Evolutionary conservation across 2,113 vertebrate genomes (phyloP).

Genomic region (Epinephelus lanceolatus): DNA sequence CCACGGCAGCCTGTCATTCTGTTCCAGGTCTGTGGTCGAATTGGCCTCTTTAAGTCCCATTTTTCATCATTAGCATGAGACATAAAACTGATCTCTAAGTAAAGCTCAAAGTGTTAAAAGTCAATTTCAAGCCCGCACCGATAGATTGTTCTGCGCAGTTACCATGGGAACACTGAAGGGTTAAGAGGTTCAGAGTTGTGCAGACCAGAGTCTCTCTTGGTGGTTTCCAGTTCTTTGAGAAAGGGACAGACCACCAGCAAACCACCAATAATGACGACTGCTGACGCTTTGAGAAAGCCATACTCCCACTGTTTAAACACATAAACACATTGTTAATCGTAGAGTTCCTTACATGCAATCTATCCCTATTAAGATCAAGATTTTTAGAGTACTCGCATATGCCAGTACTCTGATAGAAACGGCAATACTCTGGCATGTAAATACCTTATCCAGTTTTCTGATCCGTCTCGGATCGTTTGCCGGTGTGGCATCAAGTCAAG

Average conservation of each 20-base stretch:
- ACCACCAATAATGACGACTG: neutral
- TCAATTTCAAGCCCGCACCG: slow-evolving; percentile 54
- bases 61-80: slow-evolving; percentile 80
- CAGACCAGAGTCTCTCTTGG: slow-evolving; percentile 16
- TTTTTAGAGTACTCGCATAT: neutral
- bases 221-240: slow-evolving; percentile 41
- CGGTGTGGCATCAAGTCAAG: too few species aligned
- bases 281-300: neutral
- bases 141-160: slow-evolving; percentile 52
- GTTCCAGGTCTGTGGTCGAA: slow-evolving; percentile 53
- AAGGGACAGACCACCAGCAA: slow-evolving; percentile 29
- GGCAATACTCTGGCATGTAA: neutral
- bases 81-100: slow-evolving; percentile 77
- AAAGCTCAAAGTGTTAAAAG: slow-evolving; percentile 70
- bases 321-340: too few species aligned
- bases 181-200: slow-evolving; percentile 55
- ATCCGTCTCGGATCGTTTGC: neutral
- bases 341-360: too few species aligned
- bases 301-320: too few species aligned
- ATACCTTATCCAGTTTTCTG: neutral
- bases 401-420: neutral
- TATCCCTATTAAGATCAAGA: neutral
- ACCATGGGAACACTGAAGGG: slow-evolving; percentile 59
- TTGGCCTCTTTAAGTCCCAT: slow-evolving; percentile 72
- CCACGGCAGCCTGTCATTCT: slow-evolving; percentile 48